These are phyloP conservation scores for Drosophila sproati DNA, from an alignment of 1,140 invertebrate genomes.

Conservation along the genomic window DNA sequence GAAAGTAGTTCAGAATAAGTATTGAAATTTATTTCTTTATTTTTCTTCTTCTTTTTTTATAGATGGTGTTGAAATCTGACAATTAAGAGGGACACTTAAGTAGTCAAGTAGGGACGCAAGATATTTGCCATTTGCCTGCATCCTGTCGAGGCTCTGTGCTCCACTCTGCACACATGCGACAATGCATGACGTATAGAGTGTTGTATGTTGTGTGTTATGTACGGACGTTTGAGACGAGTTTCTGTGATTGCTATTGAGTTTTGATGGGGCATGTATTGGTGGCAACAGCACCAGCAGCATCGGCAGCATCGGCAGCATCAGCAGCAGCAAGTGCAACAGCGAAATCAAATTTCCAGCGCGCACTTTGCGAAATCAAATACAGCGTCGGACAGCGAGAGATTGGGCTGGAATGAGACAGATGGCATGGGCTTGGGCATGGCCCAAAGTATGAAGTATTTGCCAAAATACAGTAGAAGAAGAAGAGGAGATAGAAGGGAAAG, in stretches of 20 bases:
- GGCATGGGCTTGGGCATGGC: neutral
- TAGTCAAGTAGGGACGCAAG: slow-evolving; percentile 19
- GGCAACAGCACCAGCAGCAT: slow-evolving; percentile 35
- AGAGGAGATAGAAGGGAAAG: slow-evolving; percentile 6
- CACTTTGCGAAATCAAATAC: slow-evolving; percentile 79
- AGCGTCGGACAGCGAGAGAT: slow-evolving; percentile 18
- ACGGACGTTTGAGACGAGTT: slow-evolving; percentile 44
- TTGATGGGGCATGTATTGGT: slow-evolving; percentile 54
- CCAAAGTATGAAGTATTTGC: slow-evolving; percentile 73
- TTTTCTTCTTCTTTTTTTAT: neutral
- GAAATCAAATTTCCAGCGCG: slow-evolving; percentile 77
- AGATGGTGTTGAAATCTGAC: slow-evolving; percentile 23
- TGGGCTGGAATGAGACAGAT: neutral
- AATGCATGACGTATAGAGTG: slow-evolving; percentile 48
- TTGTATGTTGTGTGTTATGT: slow-evolving; percentile 34
- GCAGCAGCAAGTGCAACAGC: slow-evolving; percentile 31
- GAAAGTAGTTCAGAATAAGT: neutral
- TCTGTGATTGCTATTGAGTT: slow-evolving; percentile 58
- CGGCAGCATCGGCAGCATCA: neutral
- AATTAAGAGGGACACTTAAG: slow-evolving; percentile 36
- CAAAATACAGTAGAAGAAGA: slow-evolving; percentile 60
- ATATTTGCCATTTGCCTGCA: slow-evolving; percentile 51
- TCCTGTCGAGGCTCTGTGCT: slow-evolving; percentile 31
- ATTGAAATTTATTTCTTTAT: neutral
- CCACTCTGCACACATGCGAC: slow-evolving; percentile 28